These are phyloP conservation scores for Porites rus DNA, from an alignment of 92 coral and sea anemone species.

Conservation along the genomic window DNA sequence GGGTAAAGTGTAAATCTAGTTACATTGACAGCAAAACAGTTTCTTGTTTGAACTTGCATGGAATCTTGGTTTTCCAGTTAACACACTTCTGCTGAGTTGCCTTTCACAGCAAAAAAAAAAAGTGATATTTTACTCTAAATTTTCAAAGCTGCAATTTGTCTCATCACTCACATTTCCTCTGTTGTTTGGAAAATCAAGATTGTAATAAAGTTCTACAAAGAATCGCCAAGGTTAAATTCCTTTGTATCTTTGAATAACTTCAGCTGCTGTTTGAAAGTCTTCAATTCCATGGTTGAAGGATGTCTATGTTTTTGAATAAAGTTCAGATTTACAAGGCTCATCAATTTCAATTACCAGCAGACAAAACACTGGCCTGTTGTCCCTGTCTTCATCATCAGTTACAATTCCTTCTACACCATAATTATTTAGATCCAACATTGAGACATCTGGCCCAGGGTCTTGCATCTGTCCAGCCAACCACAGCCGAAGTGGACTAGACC, in stretches of 20 bases:
- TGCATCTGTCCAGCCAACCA: conserved; percentile 54
- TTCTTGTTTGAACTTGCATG: neutral
- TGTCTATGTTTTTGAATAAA: conserved; percentile 27
- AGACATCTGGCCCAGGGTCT: conserved; percentile 43
- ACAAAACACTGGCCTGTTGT: conserved; percentile 43
- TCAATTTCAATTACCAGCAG: conserved; percentile 13
- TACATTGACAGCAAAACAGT: neutral
- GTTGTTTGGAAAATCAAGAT: neutral
- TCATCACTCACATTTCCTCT: neutral
- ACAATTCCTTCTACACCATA: conserved; percentile 53
- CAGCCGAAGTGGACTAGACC: conserved; percentile 46
- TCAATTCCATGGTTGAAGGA: conserved; percentile 49
- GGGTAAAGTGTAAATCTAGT: neutral
- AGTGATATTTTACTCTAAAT: neutral
- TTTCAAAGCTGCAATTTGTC: neutral
- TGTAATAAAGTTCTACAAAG: neutral
- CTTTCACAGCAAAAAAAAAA: too few relatives aligned
- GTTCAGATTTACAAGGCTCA: conserved; percentile 14
- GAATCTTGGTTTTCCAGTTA: neutral
- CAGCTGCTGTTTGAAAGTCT: conserved; percentile 29
- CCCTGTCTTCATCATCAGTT: conserved; percentile 17
- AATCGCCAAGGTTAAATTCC: conserved; percentile 11
- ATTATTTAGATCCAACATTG: conserved; percentile 12
- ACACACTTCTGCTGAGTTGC: too few relatives aligned
- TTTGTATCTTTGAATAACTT: conserved; percentile 26